phyloP scores from a whole-genome alignment of 2,797 vertebrate species.

The Ataeniobius toweri region DNA sequence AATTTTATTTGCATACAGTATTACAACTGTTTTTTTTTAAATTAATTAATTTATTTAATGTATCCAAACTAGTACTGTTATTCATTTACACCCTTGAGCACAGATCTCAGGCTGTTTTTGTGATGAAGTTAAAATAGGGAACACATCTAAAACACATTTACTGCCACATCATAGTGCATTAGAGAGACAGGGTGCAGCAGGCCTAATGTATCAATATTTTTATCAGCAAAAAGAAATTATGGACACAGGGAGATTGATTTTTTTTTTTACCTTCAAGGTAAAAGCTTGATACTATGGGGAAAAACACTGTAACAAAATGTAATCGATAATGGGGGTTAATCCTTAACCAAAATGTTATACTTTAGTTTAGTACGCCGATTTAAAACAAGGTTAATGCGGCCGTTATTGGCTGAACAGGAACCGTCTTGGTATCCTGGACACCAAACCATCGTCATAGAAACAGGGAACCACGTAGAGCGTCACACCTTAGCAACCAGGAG shows the following conservation, averaged over 20 bases:
- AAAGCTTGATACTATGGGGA: not conserved
- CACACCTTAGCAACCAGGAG: conserved; percentile 40
- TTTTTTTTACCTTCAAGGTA: not conserved
- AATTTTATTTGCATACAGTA: not conserved
- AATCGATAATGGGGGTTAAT: not conserved
- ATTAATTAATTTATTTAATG: too few relatives aligned
- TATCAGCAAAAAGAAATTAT: not conserved
- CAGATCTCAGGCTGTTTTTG: not conserved
- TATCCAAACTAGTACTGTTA: not conserved
- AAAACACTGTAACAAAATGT: not conserved
- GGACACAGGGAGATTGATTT: not conserved
- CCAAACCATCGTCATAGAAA: conserved; percentile 49
- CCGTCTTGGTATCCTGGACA: not conserved
- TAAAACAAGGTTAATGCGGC: not conserved
- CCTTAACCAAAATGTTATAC: not conserved
- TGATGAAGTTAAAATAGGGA: not conserved
- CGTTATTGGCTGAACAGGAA: not conserved
- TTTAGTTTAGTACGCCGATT: not conserved
- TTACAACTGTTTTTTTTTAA: not conserved
- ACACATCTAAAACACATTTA: not conserved
- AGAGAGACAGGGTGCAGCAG: not conserved
- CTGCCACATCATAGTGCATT: not conserved
- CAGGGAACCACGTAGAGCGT: conserved; percentile 42
- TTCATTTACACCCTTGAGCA: not conserved
- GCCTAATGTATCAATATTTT: not conserved